phyloP scores from a whole-genome alignment of 2,888 invertebrate species.

The Drosophila aldrichi region DNA sequence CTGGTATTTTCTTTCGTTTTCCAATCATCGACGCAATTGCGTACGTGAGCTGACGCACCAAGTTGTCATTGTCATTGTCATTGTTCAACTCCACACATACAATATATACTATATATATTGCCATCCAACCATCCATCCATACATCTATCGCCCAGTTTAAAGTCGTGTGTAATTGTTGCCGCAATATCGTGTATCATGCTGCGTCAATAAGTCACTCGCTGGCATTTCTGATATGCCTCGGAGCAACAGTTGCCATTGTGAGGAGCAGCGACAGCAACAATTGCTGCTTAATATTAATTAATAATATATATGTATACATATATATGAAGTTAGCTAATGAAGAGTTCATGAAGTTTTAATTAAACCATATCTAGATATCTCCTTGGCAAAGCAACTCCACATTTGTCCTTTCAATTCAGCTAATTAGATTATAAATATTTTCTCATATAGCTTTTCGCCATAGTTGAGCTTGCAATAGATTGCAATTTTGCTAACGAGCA shows the following conservation, averaged over 20 bases:
- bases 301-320: constrained; percentile 6
- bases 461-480: not conserved
- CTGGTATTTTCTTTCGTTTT: constrained; percentile 61
- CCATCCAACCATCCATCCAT: constrained; percentile 5
- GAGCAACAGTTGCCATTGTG: constrained; percentile 51
- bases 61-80: constrained; percentile 47
- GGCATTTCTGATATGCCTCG: constrained; percentile 64
- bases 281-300: constrained; percentile 12
- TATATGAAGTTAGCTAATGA: constrained; percentile 8
- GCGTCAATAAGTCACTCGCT: constrained; percentile 77
- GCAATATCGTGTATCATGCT: constrained; percentile 64
- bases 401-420: constrained; percentile 7
- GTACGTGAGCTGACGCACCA: constrained; percentile 70
- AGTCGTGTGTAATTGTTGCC: constrained; percentile 49
- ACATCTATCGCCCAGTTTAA: constrained; percentile 41
- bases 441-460: not conserved
- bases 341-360: constrained; percentile 10
- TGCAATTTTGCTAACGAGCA: not conserved
- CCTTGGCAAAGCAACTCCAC: constrained; percentile 14
- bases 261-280: constrained; percentile 10
- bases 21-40: constrained; percentile 76
- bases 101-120: constrained; percentile 1
- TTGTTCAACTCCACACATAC: constrained; percentile 21
- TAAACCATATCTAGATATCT: constrained; percentile 9
- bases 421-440: constrained; percentile 14